Conservation (phyloP, 1,140 invertebrate genomes). For the Cephus cinctus region DNA sequence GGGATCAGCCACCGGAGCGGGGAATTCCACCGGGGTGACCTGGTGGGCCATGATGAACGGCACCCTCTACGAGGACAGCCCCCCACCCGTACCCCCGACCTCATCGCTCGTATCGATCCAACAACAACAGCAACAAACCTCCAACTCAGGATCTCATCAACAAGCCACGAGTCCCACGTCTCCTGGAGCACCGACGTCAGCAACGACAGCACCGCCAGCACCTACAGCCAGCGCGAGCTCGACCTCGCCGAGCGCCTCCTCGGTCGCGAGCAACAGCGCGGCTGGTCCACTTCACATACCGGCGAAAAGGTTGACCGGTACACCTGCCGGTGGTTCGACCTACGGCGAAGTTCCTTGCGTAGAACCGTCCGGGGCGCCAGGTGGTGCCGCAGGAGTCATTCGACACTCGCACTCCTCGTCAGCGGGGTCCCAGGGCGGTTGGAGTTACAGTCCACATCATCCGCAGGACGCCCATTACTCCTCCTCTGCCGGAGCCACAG, state of each 20-base stretch:
- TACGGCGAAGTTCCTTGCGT: constrained; percentile 64
- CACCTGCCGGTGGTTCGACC: constrained; percentile 40
- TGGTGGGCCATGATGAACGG: constrained; percentile 85
- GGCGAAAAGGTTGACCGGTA: constrained; percentile 68
- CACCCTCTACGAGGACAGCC: constrained; percentile 71
- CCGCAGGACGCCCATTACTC: constrained; percentile 54
- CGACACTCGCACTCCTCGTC: constrained; percentile 70
- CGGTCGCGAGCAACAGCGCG: constrained; percentile 62
- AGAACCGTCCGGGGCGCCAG: constrained; percentile 50
- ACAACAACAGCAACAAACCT: constrained; percentile 46
- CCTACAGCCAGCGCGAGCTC: constrained; percentile 63
- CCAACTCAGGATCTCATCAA: constrained; percentile 52
- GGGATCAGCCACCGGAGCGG: constrained; percentile 76
- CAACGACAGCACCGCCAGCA: constrained; percentile 59
- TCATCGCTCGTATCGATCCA: constrained; percentile 54
- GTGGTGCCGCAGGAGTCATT: constrained; percentile 63
- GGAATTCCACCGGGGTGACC: constrained; percentile 73
- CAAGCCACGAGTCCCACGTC: constrained; percentile 55
- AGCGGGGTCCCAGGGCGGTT: constrained; percentile 61
- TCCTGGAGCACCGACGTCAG: constrained; percentile 56
- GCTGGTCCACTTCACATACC: constrained; percentile 78
- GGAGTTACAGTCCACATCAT: constrained; percentile 53
- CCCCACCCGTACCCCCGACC: constrained; percentile 61
- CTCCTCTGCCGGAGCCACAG: constrained; percentile 42
- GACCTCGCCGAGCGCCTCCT: constrained; percentile 68